Percentiles rank a stretch among this genome's conserved stretches.
Conservation (phyloP, 2,113 vertebrate species). For the Ophiodon elongatus region DNA sequence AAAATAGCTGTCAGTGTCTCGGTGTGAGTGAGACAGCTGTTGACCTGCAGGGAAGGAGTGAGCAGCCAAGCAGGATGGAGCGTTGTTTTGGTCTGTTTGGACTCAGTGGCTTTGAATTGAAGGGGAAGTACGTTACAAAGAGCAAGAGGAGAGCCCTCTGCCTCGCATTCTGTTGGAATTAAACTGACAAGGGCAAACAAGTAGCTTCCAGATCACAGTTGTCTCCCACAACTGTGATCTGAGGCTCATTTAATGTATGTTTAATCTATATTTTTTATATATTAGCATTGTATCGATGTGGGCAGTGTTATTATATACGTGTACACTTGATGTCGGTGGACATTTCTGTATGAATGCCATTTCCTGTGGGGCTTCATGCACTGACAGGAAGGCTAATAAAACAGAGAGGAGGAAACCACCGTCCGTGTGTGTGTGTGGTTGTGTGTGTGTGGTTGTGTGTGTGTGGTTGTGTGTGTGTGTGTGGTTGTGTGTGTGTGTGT, state of each 20-base stretch:
- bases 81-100: conserved; percentile 63
- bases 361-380: conserved; percentile 80
- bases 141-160: conserved; percentile 9
- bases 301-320: conserved; percentile 5
- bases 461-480: neutral
- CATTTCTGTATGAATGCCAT: conserved; percentile 64
- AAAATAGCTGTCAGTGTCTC: conserved; percentile 67
- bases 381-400: conserved; percentile 84
- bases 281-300: neutral
- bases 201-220: neutral
- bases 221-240: neutral
- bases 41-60: conserved; percentile 72
- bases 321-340: conserved; percentile 23
- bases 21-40: conserved; percentile 59
- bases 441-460: conserved; percentile 5
- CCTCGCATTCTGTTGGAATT: neutral
- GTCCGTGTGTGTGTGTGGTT: conserved; percentile 42
- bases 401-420: conserved; percentile 78
- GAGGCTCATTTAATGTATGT: neutral
- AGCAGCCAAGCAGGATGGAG: conserved; percentile 74
- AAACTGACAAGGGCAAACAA: neutral
- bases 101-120: conserved; percentile 51
- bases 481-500: conserved; percentile 20
- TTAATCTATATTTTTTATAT: neutral
- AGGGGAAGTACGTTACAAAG: conserved; percentile 55